Conservation (phyloP, 2,888 invertebrate genomes). For the Caenorhabditis auriculariae region DNA sequence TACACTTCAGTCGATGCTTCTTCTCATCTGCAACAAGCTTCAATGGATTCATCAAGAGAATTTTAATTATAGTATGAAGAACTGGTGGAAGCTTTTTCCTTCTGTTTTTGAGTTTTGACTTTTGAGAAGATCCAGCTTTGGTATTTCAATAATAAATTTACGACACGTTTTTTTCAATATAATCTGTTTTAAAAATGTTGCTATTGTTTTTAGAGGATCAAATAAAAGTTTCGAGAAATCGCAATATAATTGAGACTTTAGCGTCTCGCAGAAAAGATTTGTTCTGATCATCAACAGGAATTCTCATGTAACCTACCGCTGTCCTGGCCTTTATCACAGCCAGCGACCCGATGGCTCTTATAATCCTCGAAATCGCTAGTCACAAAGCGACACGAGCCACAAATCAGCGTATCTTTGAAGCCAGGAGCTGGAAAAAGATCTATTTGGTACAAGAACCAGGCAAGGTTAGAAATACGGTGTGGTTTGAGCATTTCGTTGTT, state of each 20-base stretch:
- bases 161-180: too few species aligned
- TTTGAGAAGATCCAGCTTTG: background rate
- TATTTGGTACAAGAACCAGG: background rate
- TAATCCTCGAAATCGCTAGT: constrained; percentile 75
- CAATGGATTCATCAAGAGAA: background rate
- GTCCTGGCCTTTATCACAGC: constrained; percentile 29
- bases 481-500: constrained; percentile 26
- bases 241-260: too few species aligned
- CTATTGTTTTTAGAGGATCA: too few species aligned
- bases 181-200: too few species aligned
- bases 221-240: too few species aligned
- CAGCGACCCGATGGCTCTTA: constrained; percentile 72
- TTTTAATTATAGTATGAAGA: background rate
- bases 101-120: too few species aligned
- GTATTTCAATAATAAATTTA: background rate
- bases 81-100: too few species aligned
- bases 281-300: background rate
- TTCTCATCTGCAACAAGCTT: constrained; percentile 42
- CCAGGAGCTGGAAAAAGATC: constrained; percentile 8
- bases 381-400: constrained; percentile 77
- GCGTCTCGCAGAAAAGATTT: background rate
- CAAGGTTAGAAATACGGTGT: constrained; percentile 21
- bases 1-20: constrained; percentile 42
- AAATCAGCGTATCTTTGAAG: constrained; percentile 75
- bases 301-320: constrained; percentile 14